Conservation (phyloP, 2,888 invertebrate genomes). For the Cantharis rustica region DNA sequence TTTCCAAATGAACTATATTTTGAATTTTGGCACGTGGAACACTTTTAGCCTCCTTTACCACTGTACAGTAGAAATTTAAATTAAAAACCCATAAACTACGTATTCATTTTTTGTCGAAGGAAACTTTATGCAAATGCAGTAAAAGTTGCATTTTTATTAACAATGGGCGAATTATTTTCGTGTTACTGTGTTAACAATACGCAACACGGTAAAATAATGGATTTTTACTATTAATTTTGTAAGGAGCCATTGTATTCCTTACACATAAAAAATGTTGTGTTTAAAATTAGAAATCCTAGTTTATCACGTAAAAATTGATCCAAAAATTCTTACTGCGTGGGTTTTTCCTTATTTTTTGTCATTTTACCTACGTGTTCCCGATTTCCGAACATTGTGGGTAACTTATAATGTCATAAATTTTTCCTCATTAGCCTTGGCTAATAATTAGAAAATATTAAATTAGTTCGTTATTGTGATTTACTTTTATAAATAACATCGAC, state of each 20-base stretch:
- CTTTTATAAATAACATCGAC: background rate
- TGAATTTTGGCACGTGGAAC: background rate
- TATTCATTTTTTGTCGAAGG: background rate
- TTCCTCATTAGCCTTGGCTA: background rate
- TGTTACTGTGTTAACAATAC: background rate
- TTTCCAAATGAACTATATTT: too few species aligned
- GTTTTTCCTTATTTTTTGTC: background rate
- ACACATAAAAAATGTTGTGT: background rate
- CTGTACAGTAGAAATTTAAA: background rate
- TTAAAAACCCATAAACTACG: background rate
- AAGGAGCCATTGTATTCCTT: background rate
- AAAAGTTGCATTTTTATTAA: background rate
- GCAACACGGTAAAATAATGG: background rate
- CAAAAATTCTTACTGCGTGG: background rate
- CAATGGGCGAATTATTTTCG: background rate
- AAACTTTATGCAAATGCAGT: background rate
- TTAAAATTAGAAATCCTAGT: background rate
- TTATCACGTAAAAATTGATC: background rate
- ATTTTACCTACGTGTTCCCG: background rate
- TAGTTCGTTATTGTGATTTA: background rate
- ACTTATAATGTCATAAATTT: too few species aligned
- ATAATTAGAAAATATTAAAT: background rate
- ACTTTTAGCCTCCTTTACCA: background rate
- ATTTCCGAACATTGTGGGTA: background rate
- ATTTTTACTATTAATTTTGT: background rate